phyloP scores from a whole-genome alignment of 2,113 vertebrate genomes.

The Pao palembangensis region DNA sequence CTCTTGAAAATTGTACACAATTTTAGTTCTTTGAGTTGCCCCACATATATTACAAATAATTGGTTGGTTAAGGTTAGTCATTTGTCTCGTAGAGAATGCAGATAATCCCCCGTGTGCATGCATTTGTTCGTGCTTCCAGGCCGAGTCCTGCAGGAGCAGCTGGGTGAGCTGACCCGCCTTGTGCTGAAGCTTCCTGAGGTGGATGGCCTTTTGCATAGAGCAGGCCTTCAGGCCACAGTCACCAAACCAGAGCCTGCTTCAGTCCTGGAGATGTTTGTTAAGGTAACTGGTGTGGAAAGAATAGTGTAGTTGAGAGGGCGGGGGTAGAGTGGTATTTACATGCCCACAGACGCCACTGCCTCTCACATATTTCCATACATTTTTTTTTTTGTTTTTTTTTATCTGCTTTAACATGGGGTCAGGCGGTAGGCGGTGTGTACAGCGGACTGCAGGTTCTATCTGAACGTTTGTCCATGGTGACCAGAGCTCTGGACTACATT shows the following conservation, averaged over 20 bases:
- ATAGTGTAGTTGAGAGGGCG: background rate
- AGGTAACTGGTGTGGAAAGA: conserved; percentile 72
- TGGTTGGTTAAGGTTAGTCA: too few relatives aligned
- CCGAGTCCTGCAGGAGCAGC: conserved; percentile 79
- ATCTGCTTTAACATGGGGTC: conserved; percentile 19
- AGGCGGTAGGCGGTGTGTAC: conserved; percentile 86
- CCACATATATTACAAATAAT: background rate
- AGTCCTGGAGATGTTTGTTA: conserved; percentile 84
- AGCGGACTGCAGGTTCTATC: conserved; percentile 78
- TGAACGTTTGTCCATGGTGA: conserved; percentile 87
- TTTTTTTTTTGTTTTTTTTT: background rate
- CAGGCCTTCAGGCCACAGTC: conserved; percentile 62
- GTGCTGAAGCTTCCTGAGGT: conserved; percentile 88
- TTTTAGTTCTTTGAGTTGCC: background rate
- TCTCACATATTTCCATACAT: background rate
- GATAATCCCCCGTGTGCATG: too few relatives aligned
- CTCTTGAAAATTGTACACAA: background rate
- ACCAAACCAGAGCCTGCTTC: conserved; percentile 76
- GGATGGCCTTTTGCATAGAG: conserved; percentile 78
- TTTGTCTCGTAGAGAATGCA: too few relatives aligned
- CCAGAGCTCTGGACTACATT: conserved; percentile 85
- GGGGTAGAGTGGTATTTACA: too few relatives aligned
- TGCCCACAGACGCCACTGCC: background rate
- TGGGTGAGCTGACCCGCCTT: conserved; percentile 87
- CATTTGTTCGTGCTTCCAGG: conserved; percentile 60